These are phyloP conservation scores for Lepidocyrtoides sp. DNA, from an alignment of 2,888 invertebrate species.

Conservation along the genomic window DNA sequence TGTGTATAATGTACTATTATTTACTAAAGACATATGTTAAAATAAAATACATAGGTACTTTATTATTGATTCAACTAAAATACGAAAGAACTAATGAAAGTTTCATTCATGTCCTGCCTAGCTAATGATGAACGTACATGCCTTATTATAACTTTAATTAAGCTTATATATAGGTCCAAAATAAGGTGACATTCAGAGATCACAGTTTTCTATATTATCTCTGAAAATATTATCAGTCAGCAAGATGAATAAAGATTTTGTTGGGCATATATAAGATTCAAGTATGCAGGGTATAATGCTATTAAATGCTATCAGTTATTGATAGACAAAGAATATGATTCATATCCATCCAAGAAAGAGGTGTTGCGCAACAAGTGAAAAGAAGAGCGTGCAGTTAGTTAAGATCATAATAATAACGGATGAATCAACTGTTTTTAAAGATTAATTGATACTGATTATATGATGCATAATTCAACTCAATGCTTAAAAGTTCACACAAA, in stretches of 20 bases:
- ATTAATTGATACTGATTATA: not conserved
- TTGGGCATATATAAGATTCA: not conserved
- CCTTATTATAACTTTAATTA: too few species aligned
- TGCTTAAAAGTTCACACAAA: too few species aligned
- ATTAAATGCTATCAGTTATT: not conserved
- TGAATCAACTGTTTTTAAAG: slow-evolving; percentile 23
- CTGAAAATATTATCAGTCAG: slow-evolving; percentile 27
- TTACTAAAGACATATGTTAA: slow-evolving; percentile 28
- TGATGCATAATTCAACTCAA: too few species aligned
- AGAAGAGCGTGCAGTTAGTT: slow-evolving; percentile 48
- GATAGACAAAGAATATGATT: slow-evolving; percentile 56
- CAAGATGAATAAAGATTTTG: slow-evolving; percentile 18
- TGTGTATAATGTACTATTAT: slow-evolving; percentile 18
- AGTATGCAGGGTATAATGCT: not conserved
- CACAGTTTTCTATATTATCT: not conserved
- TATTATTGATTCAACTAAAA: slow-evolving; percentile 36
- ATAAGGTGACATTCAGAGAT: slow-evolving; percentile 56
- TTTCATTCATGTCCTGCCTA: slow-evolving; percentile 39
- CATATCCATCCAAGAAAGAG: slow-evolving; percentile 1
- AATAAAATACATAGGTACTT: slow-evolving; percentile 52
- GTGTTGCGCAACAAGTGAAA: slow-evolving; percentile 67
- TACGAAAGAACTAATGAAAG: not conserved
- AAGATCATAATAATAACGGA: not conserved
- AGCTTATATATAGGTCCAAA: too few species aligned
- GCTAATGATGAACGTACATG: too few species aligned